These are phyloP conservation scores for Furnarius figulus DNA, from an alignment of 2,113 vertebrate genomes.

Conservation along the genomic window DNA sequence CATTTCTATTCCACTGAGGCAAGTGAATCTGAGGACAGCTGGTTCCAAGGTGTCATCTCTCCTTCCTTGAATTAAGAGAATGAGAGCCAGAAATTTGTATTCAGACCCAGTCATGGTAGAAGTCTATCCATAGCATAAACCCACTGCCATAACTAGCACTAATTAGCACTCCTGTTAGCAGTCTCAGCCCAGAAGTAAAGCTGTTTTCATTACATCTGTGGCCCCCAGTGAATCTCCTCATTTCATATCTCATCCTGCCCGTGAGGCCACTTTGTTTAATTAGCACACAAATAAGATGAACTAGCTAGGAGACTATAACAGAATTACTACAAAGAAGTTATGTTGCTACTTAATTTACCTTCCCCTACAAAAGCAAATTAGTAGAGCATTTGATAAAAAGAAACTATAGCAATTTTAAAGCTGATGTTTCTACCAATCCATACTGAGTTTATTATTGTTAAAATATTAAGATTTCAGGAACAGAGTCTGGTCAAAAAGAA, in stretches of 20 bases:
- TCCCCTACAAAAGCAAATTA: background rate
- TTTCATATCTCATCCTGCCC: background rate
- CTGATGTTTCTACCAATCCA: background rate
- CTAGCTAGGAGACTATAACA: background rate
- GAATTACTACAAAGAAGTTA: background rate
- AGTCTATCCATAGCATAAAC: background rate
- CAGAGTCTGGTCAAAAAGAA: background rate
- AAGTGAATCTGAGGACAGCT: conserved; percentile 21
- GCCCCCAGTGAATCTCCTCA: background rate
- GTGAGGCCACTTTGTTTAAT: conserved; percentile 4
- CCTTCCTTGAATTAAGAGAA: background rate
- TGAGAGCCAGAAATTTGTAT: background rate
- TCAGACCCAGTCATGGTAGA: background rate
- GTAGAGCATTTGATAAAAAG: background rate
- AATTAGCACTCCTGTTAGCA: background rate
- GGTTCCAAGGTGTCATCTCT: background rate
- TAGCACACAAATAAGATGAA: background rate
- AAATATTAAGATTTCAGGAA: background rate
- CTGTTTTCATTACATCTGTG: background rate
- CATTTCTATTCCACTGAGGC: conserved; percentile 77
- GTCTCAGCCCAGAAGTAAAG: background rate
- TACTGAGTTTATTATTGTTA: background rate
- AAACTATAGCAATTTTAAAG: background rate
- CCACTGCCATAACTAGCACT: background rate
- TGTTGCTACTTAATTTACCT: background rate